Percentiles rank a stretch among this genome's conserved stretches.
phyloP scores from a whole-genome alignment of 92 coral and sea anemone species.

The Isaurus tuberculatus region DNA sequence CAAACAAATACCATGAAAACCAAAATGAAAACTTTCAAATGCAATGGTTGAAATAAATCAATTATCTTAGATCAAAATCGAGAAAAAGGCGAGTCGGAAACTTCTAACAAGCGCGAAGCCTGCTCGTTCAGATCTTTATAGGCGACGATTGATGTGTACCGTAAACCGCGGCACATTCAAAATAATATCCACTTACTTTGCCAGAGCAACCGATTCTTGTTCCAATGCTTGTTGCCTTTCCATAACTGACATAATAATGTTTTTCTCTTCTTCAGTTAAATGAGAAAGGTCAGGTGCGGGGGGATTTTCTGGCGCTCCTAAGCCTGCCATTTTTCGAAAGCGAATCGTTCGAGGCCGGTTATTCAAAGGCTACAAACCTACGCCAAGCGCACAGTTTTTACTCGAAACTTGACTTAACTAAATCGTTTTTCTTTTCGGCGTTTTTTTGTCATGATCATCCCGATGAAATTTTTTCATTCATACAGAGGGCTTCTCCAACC shows the following conservation, averaged over 20 bases:
- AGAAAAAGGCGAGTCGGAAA: constrained; percentile 25
- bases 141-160: constrained; percentile 9
- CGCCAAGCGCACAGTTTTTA: constrained; percentile 21
- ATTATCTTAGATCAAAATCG: constrained; percentile 25
- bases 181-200: constrained; percentile 68
- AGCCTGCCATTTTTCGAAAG: constrained; percentile 80
- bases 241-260: constrained; percentile 86
- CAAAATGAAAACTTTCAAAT: neutral
- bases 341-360: constrained; percentile 49
- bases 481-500: constrained; percentile 35
- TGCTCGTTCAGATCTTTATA: constrained; percentile 14
- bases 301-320: constrained; percentile 77
- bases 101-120: constrained; percentile 21
- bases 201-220: constrained; percentile 77
- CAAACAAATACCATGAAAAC: neutral
- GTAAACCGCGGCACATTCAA: constrained; percentile 6
- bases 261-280: constrained; percentile 94
- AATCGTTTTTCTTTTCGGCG: constrained; percentile 10
- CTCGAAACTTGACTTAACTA: constrained; percentile 12
- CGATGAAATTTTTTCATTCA: constrained; percentile 24
- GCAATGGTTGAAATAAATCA: constrained; percentile 26
- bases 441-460: constrained; percentile 22
- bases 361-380: constrained; percentile 36
- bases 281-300: constrained; percentile 97
- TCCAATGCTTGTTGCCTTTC: constrained; percentile 92